Percentiles rank a stretch among this genome's conserved stretches.
These are phyloP conservation scores for Sarcophaga carnaria DNA, from an alignment of 2,888 invertebrate species.

Conservation along the genomic window DNA sequence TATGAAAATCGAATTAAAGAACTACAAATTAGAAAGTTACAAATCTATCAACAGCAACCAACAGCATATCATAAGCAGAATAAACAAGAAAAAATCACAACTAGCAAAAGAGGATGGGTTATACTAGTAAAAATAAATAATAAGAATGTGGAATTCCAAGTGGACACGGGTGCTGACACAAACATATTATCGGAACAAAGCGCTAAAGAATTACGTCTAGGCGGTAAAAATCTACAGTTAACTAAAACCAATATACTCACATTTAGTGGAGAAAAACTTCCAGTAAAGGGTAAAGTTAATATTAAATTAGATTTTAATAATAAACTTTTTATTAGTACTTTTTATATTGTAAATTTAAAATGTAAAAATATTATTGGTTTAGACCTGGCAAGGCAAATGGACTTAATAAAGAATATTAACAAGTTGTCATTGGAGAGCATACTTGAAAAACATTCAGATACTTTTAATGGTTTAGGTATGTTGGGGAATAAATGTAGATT, in stretches of 20 bases:
- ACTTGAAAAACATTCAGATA: slow-evolving; percentile 43
- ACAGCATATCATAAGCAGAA: not conserved
- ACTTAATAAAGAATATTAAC: slow-evolving; percentile 35
- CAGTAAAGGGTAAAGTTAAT: slow-evolving; percentile 20
- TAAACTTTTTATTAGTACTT: slow-evolving; percentile 19
- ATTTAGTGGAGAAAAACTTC: slow-evolving; percentile 55
- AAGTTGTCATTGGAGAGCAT: slow-evolving; percentile 24
- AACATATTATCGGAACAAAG: not conserved
- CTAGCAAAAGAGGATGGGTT: not conserved
- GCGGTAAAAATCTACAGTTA: slow-evolving; percentile 11
- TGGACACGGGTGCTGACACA: not conserved
- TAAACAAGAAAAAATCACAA: not conserved
- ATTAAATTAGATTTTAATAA: slow-evolving; percentile 30
- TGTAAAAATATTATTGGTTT: slow-evolving; percentile 2
- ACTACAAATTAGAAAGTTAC: not conserved
- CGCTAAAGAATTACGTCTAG: slow-evolving; percentile 18
- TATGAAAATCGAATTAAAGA: too few relatives aligned
- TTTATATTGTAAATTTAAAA: slow-evolving; percentile 46
- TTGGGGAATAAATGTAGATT: slow-evolving; percentile 49
- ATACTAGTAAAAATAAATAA: not conserved
- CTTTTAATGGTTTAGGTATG: slow-evolving; percentile 52
- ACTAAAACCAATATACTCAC: slow-evolving; percentile 15
- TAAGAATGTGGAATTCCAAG: not conserved
- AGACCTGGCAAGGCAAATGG: slow-evolving; percentile 29
- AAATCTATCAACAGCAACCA: not conserved